phyloP scores from a whole-genome alignment of 2,888 invertebrate species.

The Cremastinae sp. region DNA sequence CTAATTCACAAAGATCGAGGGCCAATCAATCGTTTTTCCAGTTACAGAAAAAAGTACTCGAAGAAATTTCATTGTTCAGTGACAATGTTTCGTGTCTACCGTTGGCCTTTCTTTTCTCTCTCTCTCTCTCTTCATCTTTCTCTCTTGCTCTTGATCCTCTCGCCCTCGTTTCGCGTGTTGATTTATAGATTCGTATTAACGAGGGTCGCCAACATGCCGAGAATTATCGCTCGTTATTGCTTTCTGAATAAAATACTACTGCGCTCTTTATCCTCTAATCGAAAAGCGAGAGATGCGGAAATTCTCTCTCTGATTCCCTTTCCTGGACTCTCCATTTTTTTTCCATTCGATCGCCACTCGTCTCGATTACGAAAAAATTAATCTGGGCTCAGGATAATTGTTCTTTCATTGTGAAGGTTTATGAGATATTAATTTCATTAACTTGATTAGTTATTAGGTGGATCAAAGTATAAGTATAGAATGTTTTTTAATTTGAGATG shows the following conservation, averaged over 20 bases:
- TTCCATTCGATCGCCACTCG: no score
- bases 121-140: neutral
- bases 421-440: no score
- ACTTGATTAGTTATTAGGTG: no score
- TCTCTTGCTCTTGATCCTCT: conserved; percentile 2
- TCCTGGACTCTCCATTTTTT: no score
- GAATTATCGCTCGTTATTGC: conserved; percentile 17
- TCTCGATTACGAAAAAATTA: no score
- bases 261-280: neutral
- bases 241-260: neutral
- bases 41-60: conserved; percentile 5
- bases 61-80: conserved; percentile 21
- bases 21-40: conserved; percentile 67
- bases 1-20: conserved; percentile 37
- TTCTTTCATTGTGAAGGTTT: no score
- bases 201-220: neutral
- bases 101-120: no score
- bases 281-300: neutral
- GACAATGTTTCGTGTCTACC: conserved; percentile 13
- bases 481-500: no score
- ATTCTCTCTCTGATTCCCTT: no score
- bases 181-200: neutral
- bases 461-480: no score
- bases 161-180: conserved; percentile 3
- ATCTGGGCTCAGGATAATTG: no score